These are phyloP conservation scores for Helogale parvula DNA, from an alignment of 2,113 vertebrate genomes.

Conservation along the genomic window DNA sequence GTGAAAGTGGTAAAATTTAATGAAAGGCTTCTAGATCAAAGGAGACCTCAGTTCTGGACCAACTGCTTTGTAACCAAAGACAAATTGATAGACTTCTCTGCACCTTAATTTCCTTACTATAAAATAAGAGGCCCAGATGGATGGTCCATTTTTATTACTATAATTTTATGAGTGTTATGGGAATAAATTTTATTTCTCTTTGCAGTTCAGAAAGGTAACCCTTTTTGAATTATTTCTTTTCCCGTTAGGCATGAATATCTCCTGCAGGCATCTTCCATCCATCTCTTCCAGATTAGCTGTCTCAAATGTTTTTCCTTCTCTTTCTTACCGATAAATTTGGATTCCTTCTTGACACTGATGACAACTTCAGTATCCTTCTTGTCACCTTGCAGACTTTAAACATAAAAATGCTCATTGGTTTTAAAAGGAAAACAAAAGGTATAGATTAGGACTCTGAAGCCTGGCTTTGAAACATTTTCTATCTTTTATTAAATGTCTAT, in stretches of 20 bases:
- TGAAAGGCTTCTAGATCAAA: background rate
- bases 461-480: background rate
- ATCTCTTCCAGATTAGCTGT: conserved; percentile 15
- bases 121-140: background rate
- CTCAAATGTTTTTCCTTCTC: conserved; percentile 40
- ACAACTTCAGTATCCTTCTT: background rate
- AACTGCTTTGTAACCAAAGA: background rate
- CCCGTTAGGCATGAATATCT: background rate
- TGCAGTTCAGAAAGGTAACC: background rate
- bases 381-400: conserved; percentile 18
- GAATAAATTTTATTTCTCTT: background rate
- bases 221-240: conserved; percentile 17
- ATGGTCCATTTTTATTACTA: background rate
- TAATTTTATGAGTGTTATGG: background rate
- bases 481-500: background rate
- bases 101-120: background rate
- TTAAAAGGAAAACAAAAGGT: background rate
- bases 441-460: background rate
- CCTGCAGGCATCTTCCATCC: background rate
- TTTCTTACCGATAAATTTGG: background rate
- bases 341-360: background rate
- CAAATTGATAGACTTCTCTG: background rate
- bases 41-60: background rate
- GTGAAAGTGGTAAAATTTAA: background rate
- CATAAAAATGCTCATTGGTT: conserved; percentile 19